A percentile compares a stretch with the other conserved stretches of the same genome.
phyloP scores from a whole-genome alignment of 2,888 invertebrate species.

The Ormyrus labotus region DNA sequence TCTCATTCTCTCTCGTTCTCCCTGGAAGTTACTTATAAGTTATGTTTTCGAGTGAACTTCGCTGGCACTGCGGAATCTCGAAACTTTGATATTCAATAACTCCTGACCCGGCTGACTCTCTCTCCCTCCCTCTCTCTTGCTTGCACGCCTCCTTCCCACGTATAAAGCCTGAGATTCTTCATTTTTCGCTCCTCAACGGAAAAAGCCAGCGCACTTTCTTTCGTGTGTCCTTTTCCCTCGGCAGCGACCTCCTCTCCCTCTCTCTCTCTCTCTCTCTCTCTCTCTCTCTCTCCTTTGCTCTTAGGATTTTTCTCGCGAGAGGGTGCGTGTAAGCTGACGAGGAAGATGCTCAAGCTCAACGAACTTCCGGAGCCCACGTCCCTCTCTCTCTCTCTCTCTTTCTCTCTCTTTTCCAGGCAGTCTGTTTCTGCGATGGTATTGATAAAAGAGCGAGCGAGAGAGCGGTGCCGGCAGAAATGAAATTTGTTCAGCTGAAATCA shows the following conservation, averaged over 20 bases:
- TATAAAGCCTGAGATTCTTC: conserved; percentile 44
- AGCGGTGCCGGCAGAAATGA: conserved; percentile 44
- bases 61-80: conserved; percentile 70
- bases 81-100: conserved; percentile 74
- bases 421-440: conserved; percentile 33
- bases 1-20: conserved; percentile 23
- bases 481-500: conserved; percentile 56
- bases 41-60: conserved; percentile 73
- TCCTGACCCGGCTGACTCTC: conserved; percentile 59
- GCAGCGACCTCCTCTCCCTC: not conserved
- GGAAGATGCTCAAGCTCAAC: not conserved
- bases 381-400: not conserved
- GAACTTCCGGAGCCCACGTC: conserved; percentile 36
- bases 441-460: conserved; percentile 27
- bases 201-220: not conserved
- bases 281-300: not conserved
- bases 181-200: conserved; percentile 56
- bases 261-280: not conserved
- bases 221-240: not conserved
- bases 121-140: conserved; percentile 55
- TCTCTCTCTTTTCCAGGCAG: not conserved
- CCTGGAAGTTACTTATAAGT: conserved; percentile 71
- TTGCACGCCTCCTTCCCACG: conserved; percentile 1
- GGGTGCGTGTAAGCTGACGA: conserved; percentile 22
- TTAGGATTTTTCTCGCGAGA: conserved; percentile 18